Evolutionary conservation across 2,797 vertebrate genomes (phyloP), one percentile per base, ranked within the genome.

Genomic region (Chaetophractus vellerosus): DNA sequence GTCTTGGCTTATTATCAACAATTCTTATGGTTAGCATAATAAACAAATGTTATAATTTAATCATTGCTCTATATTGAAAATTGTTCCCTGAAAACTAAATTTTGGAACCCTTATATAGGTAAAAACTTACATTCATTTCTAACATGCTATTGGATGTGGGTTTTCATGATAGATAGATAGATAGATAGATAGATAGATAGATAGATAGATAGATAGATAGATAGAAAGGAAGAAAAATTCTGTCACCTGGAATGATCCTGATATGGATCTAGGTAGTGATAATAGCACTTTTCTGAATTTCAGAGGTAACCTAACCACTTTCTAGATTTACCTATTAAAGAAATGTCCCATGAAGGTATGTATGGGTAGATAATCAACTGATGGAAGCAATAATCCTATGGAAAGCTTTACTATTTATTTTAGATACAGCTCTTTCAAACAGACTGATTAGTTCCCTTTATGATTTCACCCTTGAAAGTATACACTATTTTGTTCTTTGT

Each of bases 401-500:
- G 87, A 88, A 86, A 84, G 0, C 89, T 87, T 96, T 92, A 23
- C 31, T 94, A 68, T 95, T 95, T 97, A 76, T 89, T 74, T 88
- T 92, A 83, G 72, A 0, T 57, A 69, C 41, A 36, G 28, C 45
- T 83, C 24, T 80, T 96, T 93, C 72, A 85, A 95, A 88, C 68
- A 68, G 59, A 82, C 92, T 91, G 81, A 89, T 96, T 87, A 92
- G n/a, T 78, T 96, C 75, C 68, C 38, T 96, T 52, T 96, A 52
- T 95, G 85, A 64, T 95, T 96, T 94, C 81, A 85, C 75, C 61
- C 95, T 97, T 93, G 90, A 66, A 97, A 88, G 97, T 84, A 87
- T 6, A 41, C 75, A 26, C 61, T 88, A 75, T 83, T 97, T 96
- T 80, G 0, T 93, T 95, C 98, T 24, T 90, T 99, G 98, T 98